Conservation (phyloP, 2,888 invertebrate species). For the Pandemis heparana region DNA sequence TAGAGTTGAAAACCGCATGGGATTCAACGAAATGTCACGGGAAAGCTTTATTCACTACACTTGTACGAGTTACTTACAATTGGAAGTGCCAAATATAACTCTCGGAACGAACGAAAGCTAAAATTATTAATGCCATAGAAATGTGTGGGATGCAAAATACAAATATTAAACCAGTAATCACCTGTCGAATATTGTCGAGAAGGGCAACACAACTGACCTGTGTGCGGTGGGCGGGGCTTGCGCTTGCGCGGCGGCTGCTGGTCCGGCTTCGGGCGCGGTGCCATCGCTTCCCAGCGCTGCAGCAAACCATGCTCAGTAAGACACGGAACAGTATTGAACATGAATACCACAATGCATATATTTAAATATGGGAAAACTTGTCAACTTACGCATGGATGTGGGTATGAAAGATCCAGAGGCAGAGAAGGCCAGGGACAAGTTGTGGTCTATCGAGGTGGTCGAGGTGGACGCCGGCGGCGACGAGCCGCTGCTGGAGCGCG, state of each 20-base stretch:
- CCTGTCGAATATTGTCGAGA: slow-evolving; percentile 32
- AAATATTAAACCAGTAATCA: slow-evolving; percentile 22
- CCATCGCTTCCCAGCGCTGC: slow-evolving; percentile 58
- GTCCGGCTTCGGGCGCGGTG: slow-evolving; percentile 60
- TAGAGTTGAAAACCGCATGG: too few relatives aligned
- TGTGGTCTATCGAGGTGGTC: slow-evolving; percentile 81
- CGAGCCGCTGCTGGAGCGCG: slow-evolving; percentile 74
- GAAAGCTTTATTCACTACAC: background rate
- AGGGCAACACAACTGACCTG: slow-evolving; percentile 54
- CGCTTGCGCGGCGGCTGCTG: slow-evolving; percentile 66
- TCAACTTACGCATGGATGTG: slow-evolving; percentile 67
- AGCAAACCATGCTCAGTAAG: slow-evolving; percentile 28
- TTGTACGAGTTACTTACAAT: background rate
- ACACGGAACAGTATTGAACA: background rate
- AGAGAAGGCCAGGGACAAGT: slow-evolving; percentile 77
- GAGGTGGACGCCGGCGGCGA: slow-evolving; percentile 80
- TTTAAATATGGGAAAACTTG: background rate
- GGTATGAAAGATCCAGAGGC: slow-evolving; percentile 78
- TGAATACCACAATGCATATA: background rate
- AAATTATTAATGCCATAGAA: background rate
- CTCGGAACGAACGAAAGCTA: background rate
- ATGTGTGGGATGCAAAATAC: background rate
- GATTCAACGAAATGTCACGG: too few relatives aligned
- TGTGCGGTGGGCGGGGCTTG: slow-evolving; percentile 69
- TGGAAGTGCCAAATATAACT: background rate